Evolutionary conservation across 2,888 invertebrate species (phyloP).

Genomic region (Eupithecia subumbrata): DNA sequence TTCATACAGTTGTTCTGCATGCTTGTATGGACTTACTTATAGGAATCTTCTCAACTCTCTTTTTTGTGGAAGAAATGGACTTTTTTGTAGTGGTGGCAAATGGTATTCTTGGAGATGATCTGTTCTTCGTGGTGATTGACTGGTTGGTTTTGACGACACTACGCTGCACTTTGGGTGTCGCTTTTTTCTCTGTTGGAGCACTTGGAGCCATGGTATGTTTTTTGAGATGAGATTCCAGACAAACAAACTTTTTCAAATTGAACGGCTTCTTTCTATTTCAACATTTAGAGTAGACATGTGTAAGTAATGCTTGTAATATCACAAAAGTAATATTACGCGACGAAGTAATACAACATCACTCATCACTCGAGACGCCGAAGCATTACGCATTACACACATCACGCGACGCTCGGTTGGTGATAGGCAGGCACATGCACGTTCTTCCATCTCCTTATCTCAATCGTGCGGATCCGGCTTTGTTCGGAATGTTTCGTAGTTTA

Average conservation of each 20-base stretch:
- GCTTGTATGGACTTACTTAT: constrained; percentile 51
- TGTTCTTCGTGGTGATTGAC: constrained; percentile 51
- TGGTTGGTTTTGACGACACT: constrained; percentile 55
- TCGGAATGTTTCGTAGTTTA: no score
- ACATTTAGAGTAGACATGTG: no score
- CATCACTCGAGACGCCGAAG: no score
- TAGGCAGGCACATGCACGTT: no score
- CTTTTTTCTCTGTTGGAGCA: constrained; percentile 56
- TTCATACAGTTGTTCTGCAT: not conserved
- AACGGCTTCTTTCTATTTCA: not conserved
- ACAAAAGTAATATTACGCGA: no score
- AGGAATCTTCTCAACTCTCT: constrained; percentile 55
- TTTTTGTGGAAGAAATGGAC: constrained; percentile 52
- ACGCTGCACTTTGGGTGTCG: constrained; percentile 61
- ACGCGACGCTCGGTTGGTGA: no score
- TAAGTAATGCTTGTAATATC: no score
- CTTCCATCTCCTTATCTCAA: no score
- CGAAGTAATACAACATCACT: no score
- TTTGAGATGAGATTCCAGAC: not conserved
- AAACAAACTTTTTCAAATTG: constrained; percentile 9
- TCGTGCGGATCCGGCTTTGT: no score
- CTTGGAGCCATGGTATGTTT: constrained; percentile 63
- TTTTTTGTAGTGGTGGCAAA: constrained; percentile 57
- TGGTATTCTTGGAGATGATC: constrained; percentile 53
- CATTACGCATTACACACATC: no score